Base-by-base conservation (phyloP, 2,113 vertebrate species). In the Cryptoleucopteryx plumbea region DNA sequence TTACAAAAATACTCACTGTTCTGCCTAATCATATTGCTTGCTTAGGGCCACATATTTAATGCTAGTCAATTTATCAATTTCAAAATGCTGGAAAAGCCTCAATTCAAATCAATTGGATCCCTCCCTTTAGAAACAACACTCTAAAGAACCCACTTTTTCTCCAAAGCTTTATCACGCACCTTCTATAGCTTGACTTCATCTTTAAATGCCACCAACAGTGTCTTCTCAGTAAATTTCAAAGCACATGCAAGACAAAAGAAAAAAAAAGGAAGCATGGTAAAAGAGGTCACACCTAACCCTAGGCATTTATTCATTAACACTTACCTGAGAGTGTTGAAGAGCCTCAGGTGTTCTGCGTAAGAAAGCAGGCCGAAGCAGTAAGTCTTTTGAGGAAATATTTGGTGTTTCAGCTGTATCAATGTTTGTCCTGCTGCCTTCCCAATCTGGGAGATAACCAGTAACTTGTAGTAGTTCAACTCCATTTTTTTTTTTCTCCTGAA, bases 251-350 rank as follows among this genome's bases (percentile, higher is more conserved):
- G 5, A 9, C 2, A 75, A 40, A 23, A n/a, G 16, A 32, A 25
- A 31, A 20, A 13, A 0, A 5, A 3, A 67, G 3, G 26, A 53
- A 53, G 27, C 0, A 36, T 0, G 0, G 0, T 15, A 6, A 61
- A 43, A 38, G 17, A 27, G 55, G 22, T 22, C 42, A 82, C 36
- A 88, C 13, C 15, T 5, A 70, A 4, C 26, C 48, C 12, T 8
- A n/a, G 55, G 52, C 2, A 1, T 32, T 50, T 80, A 42, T n/a
- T 96, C 74, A 67, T 38, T 75, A 81, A 63, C 27, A 31, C 25
- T 75, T 72, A 45, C 12, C 62, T 86, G 38, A 71, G 27, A 75
- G 8, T 27, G 8, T 20, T 34, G 40, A 82, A 68, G 29, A 80
- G 3, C 58, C 23, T 72, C 66, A 73, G 40, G 40, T 84, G 16